phyloP scores from a whole-genome alignment of 2,888 invertebrate genomes.

The Philereme transversata region DNA sequence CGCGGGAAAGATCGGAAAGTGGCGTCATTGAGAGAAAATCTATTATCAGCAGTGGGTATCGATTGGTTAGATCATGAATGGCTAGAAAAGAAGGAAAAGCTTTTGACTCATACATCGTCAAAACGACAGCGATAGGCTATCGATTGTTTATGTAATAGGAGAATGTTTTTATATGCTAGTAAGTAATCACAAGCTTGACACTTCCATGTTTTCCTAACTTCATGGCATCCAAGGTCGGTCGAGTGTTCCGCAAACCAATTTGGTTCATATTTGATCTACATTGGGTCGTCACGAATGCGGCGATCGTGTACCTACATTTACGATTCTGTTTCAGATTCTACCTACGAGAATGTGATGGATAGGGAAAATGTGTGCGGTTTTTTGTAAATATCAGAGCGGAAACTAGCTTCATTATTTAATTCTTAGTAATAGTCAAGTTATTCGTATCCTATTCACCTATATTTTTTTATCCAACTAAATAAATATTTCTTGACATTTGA shows the following conservation, averaged over 20 bases:
- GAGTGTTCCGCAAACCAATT: conserved; percentile 53
- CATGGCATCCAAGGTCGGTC: conserved; percentile 33
- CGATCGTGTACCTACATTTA: conserved; percentile 55
- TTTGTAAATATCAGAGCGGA: conserved; percentile 38
- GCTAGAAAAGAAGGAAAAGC: too few relatives aligned
- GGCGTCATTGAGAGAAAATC: too few relatives aligned
- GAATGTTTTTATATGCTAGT: too few relatives aligned
- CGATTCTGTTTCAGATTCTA: conserved; percentile 59
- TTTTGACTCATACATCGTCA: too few relatives aligned
- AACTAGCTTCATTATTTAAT: neutral
- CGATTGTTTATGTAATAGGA: too few relatives aligned
- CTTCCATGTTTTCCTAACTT: conserved; percentile 13
- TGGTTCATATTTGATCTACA: conserved; percentile 62
- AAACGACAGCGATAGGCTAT: too few relatives aligned
- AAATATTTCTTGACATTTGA: too few relatives aligned
- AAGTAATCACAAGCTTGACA: neutral
- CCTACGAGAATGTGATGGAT: conserved; percentile 41
- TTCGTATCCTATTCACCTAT: too few relatives aligned
- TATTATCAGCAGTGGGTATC: too few relatives aligned
- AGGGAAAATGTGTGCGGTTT: conserved; percentile 43
- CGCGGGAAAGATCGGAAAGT: too few relatives aligned
- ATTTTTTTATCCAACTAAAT: too few relatives aligned
- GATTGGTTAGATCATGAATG: too few relatives aligned
- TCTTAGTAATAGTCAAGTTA: neutral
- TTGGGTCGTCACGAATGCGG: conserved; percentile 55